Evolutionary conservation across 1,140 invertebrate species (phyloP), one percentile per base, ranked within the genome.

Genomic region (Sitobion miscanthi): DNA sequence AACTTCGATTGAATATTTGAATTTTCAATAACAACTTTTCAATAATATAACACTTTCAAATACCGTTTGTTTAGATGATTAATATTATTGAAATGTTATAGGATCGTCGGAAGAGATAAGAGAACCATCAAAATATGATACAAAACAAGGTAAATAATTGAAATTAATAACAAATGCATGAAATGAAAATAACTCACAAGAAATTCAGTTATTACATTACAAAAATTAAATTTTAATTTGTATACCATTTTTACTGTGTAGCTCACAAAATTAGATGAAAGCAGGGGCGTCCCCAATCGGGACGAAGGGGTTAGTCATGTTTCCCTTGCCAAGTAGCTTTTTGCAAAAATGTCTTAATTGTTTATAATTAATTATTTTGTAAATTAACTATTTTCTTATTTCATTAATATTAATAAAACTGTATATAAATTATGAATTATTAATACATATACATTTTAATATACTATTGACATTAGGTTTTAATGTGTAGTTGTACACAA

Each of bases 71-170:
- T 14, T 45, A 69, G 5, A 69, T 90, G 4, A 69, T 45, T 69
- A 69, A 69, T 62, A 90, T 35, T 0, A 30, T n/a, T 90, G 6
- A 90, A 90, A 69, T 90, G 45, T 90, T 62, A n/a, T 90, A 90
- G 89, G 54, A 20, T 69, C 89, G 30, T 90, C 89, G 69, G 89
- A 90, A 90, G 89, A 90, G 0, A 90, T 57, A 45, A 57, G 7
- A 69, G 54, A 0, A 69, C 57, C 54, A n/a, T 45, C 89, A 69
- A 90, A 42, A 21, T 47, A 57, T 30, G n/a, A 62, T 69, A 42
- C 14, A 90, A 90, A 47, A 45, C 45, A 90, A 42, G 89, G 89
- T 90, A 90, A 90, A 45, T 90, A 90, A 62, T 90, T 45, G n/a
- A 20, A 45, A n/a, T 30, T 45, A 17, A 62, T 62, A 42, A 69